Base-by-base conservation (phyloP, 1,140 invertebrate genomes). In the Copidosoma floridanum region DNA sequence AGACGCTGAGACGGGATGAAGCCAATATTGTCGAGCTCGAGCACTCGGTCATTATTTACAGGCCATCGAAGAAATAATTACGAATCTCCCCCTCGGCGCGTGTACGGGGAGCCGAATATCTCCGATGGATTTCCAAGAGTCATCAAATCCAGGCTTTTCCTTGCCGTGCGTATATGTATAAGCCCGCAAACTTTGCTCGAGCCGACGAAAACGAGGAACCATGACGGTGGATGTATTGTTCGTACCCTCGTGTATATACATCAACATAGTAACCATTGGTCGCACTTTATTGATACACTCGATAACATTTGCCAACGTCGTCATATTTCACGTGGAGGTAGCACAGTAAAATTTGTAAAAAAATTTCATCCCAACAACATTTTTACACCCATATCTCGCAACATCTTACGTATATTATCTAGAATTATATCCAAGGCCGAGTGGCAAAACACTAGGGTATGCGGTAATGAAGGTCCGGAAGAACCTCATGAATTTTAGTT, bases 21-120 rank as follows among this genome's bases (percentile, higher is more conserved):
- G 35, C 47, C 24, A 58, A 58, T 53, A 59, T 59, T 59, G 27
- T 59, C 50, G 14, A 8, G 37, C 8, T 18, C 2, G 12, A 8
- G n/a, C 38, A 47, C 20, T 59, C 40, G 43, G 43, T 60, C 50
- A 46, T 60, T 60, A 60, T 60, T 60, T 60, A 60, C 58, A 60
- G 58, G 32, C 41, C 4, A 54, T 54, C 35, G 10, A 55, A 27
- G 24, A 55, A 61, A 61, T 55, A 61, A 61, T 60, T 54, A 60
- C 51, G 44, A 60, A 54, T 55, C 58, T 12, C 7, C 32, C 57
- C 24, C 24, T 18, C 38, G n/a, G 8, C 24, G 2, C 2, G 16
- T 11, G 18, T 5, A 32, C 47, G 47, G 20, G 23, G 11, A 46
- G 26, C 26, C 29, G 40, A 51, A 53, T 60, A 60, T 47, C 41